Percentiles rank a stretch among this genome's conserved stretches.
Conservation (phyloP, 2,888 invertebrate genomes). For the Oasisia sp. region DNA sequence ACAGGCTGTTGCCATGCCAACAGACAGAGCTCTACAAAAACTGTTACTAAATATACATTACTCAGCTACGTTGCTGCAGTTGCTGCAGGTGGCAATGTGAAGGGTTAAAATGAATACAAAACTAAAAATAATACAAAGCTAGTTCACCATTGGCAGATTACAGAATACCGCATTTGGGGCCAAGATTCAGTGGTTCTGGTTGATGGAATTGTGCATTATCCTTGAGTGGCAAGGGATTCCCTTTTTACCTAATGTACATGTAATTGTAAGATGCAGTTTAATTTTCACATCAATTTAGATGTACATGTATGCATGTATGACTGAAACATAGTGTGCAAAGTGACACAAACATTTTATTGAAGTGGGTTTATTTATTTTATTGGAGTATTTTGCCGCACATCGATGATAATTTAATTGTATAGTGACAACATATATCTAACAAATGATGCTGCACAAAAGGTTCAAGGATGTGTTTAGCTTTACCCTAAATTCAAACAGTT, state of each 20-base stretch:
- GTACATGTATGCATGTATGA: too few species aligned
- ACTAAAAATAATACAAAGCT: neutral
- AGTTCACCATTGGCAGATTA: neutral
- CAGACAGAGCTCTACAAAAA: constrained; percentile 12
- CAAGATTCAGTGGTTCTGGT: neutral
- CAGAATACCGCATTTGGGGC: neutral
- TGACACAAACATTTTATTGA: too few species aligned
- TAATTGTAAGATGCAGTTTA: too few species aligned
- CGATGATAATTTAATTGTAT: too few species aligned
- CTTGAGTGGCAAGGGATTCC: neutral
- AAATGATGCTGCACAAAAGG: too few species aligned
- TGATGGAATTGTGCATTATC: neutral
- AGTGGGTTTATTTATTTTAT: too few species aligned
- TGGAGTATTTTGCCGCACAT: too few species aligned
- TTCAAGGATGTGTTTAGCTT: too few species aligned
- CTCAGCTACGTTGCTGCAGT: neutral
- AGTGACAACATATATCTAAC: too few species aligned
- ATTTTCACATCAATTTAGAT: too few species aligned
- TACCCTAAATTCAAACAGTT: neutral
- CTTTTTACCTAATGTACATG: neutral
- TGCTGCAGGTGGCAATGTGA: neutral
- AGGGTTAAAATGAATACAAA: neutral
- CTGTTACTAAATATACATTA: neutral
- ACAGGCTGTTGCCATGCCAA: neutral
- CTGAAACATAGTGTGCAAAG: too few species aligned